These are phyloP conservation scores for Spilogale gracilis DNA, from an alignment of 2,113 vertebrate genomes.

Conservation along the genomic window DNA sequence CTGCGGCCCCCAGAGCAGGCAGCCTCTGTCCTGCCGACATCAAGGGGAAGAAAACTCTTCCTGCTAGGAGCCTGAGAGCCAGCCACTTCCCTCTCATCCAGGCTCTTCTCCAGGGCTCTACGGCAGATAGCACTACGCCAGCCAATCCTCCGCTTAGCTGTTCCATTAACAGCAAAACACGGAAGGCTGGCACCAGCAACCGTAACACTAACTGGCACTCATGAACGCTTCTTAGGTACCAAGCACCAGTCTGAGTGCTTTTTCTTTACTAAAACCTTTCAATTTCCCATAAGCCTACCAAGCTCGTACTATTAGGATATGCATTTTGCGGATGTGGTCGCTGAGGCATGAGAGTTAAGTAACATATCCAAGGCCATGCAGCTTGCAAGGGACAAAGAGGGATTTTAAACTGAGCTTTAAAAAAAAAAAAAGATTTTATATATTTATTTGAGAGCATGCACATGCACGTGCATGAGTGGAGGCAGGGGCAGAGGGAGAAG, in stretches of 20 bases:
- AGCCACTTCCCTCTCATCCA: background rate
- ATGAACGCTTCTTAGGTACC: background rate
- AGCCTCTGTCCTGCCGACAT: background rate
- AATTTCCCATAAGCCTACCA: background rate
- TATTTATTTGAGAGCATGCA: too few species aligned
- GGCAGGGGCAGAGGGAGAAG: background rate
- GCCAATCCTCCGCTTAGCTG: background rate
- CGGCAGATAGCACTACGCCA: background rate
- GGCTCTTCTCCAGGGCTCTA: background rate
- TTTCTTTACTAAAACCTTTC: background rate
- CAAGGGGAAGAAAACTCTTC: conserved; percentile 41
- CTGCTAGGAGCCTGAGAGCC: background rate
- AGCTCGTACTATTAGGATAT: background rate
- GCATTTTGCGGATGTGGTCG: background rate
- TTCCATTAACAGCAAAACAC: conserved; percentile 8
- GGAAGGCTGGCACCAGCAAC: background rate
- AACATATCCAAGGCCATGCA: background rate
- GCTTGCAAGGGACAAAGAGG: background rate
- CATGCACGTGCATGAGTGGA: background rate
- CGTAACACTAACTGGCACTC: background rate
- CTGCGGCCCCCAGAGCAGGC: background rate
- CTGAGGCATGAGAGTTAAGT: background rate
- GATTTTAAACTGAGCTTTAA: background rate
- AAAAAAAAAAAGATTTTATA: too few species aligned
- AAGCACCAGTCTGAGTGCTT: background rate